A percentile compares a stretch with the other conserved stretches of the same genome.
phyloP scores from a whole-genome alignment of 2,797 vertebrate genomes.

The Lepus townsendii region DNA sequence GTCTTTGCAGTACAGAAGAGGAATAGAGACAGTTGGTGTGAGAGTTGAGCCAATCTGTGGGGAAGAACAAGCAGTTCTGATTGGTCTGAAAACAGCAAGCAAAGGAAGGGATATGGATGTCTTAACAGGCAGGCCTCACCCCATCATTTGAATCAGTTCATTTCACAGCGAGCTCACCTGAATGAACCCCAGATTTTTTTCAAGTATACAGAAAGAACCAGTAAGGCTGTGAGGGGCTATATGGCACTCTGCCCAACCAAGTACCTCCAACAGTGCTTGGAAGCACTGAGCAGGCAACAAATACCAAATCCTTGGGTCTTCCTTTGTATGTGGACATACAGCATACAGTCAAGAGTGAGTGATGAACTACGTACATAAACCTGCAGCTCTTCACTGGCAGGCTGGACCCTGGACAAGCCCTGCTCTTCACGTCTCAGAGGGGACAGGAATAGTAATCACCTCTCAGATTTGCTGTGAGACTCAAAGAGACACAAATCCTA shows the following conservation, averaged over 20 bases:
- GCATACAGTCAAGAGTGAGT: no score
- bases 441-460: background rate
- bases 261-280: background rate
- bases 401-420: background rate
- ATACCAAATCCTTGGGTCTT: background rate
- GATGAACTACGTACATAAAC: background rate
- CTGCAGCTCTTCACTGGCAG: background rate
- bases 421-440: background rate
- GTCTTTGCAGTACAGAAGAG: background rate
- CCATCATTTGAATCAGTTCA: no score
- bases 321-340: background rate
- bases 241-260: background rate
- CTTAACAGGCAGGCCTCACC: background rate
- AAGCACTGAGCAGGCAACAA: background rate
- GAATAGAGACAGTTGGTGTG: background rate
- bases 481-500: background rate
- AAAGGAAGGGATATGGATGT: background rate
- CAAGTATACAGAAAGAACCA: background rate
- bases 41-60: background rate
- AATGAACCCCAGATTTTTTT: constrained; percentile 7
- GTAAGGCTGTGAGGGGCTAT: background rate
- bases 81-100: background rate
- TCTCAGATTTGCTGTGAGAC: background rate
- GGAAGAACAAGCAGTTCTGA: background rate
- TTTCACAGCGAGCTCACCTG: background rate